These are phyloP conservation scores for Daubentonia madagascariensis DNA, from an alignment of 2,113 vertebrate genomes.

Conservation along the genomic window DNA sequence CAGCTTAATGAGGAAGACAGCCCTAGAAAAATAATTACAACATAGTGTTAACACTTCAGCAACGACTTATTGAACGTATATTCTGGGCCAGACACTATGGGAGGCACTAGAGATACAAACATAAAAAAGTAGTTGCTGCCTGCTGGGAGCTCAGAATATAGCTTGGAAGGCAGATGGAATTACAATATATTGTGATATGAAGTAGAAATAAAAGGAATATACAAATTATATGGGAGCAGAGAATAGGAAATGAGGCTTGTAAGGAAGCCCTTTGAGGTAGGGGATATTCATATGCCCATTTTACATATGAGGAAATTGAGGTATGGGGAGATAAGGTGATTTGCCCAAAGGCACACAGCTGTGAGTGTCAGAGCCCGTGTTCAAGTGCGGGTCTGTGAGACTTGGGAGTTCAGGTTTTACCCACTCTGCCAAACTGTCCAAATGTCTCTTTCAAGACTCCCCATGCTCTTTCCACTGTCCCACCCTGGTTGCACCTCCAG, in stretches of 20 bases:
- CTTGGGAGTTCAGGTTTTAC: not conserved
- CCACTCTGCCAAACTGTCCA: not conserved
- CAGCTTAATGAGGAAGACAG: slow-evolving; percentile 28
- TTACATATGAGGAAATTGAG: not conserved
- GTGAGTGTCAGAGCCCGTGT: not conserved
- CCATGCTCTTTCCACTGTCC: not conserved
- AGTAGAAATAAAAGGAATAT: slow-evolving; percentile 20
- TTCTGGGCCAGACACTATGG: not conserved
- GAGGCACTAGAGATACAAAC: slow-evolving; percentile 31
- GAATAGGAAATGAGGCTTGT: not conserved
- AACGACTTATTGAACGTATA: not conserved
- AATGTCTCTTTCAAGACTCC: not conserved
- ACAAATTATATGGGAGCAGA: not conserved
- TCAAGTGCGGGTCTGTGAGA: not conserved
- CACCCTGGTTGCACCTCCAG: not conserved
- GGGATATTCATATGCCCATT: not conserved
- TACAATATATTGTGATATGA: not conserved
- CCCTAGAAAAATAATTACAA: slow-evolving; percentile 29
- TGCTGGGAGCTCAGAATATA: slow-evolving; percentile 16
- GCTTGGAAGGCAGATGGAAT: slow-evolving; percentile 18
- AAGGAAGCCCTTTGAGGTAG: not conserved
- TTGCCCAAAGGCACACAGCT: not conserved
- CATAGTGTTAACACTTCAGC: slow-evolving; percentile 5
- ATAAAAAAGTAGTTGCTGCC: slow-evolving; percentile 9
- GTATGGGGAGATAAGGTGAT: not conserved